A percentile compares a stretch with the other conserved stretches of the same genome.
Evolutionary conservation across 2,797 vertebrate genomes (phyloP).

Genomic region (Muraenolepis orangiensis): DNA sequence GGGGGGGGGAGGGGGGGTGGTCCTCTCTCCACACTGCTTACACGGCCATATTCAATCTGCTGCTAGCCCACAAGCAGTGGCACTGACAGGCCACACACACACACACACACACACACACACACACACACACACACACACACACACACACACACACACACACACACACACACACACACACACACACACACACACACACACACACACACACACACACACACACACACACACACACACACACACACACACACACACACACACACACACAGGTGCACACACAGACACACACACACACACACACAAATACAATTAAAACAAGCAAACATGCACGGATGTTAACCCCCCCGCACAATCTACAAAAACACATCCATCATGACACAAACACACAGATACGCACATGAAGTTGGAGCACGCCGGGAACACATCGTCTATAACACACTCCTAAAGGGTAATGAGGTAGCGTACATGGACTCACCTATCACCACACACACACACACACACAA

Average conservation of each 20-base stretch:
- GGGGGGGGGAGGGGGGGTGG: too few species aligned
- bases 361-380: not conserved
- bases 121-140: not conserved
- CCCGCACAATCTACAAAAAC: not conserved
- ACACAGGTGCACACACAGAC: not conserved
- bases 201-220: not conserved
- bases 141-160: not conserved
- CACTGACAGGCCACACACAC: not conserved
- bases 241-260: not conserved
- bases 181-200: conserved; percentile 1
- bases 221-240: not conserved
- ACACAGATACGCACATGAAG: not conserved
- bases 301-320: not conserved
- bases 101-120: conserved; percentile 1
- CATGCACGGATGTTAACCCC: not conserved
- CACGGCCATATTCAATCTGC: not conserved
- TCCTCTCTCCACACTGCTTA: not conserved
- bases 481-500: not conserved
- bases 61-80: not conserved
- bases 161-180: not conserved
- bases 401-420: not conserved
- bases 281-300: not conserved
- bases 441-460: too few species aligned
- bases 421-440: too few species aligned
- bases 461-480: not conserved